Evolutionary conservation across 2,113 vertebrate species (phyloP).

Genomic region (Xyrauchen texanus): DNA sequence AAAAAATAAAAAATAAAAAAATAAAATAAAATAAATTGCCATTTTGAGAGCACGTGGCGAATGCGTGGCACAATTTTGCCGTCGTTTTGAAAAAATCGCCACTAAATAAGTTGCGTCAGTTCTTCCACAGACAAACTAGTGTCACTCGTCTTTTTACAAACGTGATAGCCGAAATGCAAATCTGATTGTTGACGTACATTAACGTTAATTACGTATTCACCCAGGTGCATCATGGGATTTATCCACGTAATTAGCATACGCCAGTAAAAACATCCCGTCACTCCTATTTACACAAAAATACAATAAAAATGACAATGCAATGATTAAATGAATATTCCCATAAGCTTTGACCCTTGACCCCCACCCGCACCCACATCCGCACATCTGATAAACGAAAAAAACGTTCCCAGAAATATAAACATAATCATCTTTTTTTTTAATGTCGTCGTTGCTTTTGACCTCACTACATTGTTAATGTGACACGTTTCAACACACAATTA

Average conservation of each 20-base stretch:
- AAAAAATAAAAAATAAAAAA: background rate
- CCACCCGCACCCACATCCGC: background rate
- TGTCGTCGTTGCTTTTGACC: slow-evolving; percentile 72
- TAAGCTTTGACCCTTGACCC: slow-evolving; percentile 59
- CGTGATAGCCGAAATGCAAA: background rate
- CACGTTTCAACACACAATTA: slow-evolving; percentile 76
- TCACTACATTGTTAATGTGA: slow-evolving; percentile 86
- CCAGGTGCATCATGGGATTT: no score
- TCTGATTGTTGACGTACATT: slow-evolving; percentile 53
- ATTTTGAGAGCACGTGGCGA: background rate
- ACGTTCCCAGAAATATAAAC: slow-evolving; percentile 68
- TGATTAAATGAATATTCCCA: slow-evolving; percentile 68
- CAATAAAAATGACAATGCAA: slow-evolving; percentile 74
- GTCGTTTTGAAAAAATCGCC: background rate
- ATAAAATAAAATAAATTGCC: no score
- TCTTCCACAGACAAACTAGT: background rate
- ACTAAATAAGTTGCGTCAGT: background rate
- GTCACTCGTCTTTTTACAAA: background rate
- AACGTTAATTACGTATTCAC: no score
- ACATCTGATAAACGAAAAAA: slow-evolving; percentile 63
- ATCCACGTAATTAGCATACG: no score
- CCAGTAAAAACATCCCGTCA: no score
- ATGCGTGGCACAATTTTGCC: background rate
- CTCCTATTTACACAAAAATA: slow-evolving; percentile 77
- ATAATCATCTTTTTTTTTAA: slow-evolving; percentile 66